Evolutionary conservation across 2,113 vertebrate species (phyloP).

Genomic region (Brevimyrus niger): DNA sequence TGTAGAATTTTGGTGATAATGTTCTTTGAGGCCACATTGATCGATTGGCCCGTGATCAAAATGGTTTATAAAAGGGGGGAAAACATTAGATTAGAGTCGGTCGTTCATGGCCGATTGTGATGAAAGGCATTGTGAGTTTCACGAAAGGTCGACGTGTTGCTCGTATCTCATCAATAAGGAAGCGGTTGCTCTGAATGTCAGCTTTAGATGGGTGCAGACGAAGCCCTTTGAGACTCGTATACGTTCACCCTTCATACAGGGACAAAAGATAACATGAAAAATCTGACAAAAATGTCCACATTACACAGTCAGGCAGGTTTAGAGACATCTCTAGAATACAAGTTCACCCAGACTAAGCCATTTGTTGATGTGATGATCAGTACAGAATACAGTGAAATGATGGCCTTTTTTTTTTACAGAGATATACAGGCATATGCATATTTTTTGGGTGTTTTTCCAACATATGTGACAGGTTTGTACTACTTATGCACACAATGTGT

Average conservation of each 20-base stretch:
- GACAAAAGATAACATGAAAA: neutral
- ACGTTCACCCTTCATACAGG: neutral
- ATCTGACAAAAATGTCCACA: neutral
- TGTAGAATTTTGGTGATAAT: neutral
- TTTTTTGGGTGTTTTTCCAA: neutral
- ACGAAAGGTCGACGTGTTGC: neutral
- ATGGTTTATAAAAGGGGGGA: neutral
- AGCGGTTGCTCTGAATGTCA: neutral
- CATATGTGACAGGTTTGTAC: neutral
- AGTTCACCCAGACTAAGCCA: neutral
- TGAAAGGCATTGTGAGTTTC: neutral
- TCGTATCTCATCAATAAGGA: neutral
- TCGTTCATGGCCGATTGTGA: neutral
- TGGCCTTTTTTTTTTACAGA: neutral
- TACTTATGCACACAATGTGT: neutral
- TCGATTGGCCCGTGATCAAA: neutral
- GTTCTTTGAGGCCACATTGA: neutral
- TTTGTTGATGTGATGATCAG: neutral
- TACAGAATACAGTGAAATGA: neutral
- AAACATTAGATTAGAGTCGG: neutral
- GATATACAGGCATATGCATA: neutral
- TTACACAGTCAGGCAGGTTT: neutral
- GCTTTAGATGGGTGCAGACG: neutral
- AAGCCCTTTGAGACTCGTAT: neutral
- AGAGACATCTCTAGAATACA: neutral